Base-by-base conservation (phyloP, 1,140 invertebrate species). In the Drosophila lacertosa region DNA sequence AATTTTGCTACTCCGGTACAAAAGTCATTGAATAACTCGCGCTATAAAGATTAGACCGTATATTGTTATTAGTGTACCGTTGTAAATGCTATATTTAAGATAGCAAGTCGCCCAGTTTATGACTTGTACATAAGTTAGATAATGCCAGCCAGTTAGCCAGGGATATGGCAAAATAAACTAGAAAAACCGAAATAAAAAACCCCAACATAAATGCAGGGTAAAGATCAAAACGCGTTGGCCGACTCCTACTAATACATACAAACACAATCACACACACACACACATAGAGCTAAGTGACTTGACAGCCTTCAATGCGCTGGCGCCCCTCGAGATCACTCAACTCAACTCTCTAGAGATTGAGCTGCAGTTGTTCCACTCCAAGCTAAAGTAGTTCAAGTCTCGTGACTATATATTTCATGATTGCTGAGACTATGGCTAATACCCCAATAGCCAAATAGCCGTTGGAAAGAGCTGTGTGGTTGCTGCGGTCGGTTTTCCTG, bases 11-110 rank as follows among this genome's bases (percentile, higher is more conserved):
- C 16, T 40, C 22, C 29, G 78, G 80, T 86, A 65, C 80, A 83
- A 83, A 81, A 84, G 80, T 84, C 78, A 40, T 32, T 57, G 65
- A 50, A 66, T 51, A 42, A 45, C 55, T 55, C 22, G 35, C 51
- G 42, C 39, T 15, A 62, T 37, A 84, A 83, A 84, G 80, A 83
- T 83, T 84, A 75, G 62, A n/a, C 9, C 51, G 62, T 64, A 79
- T 83, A 79, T 75, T 79, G 79, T 71, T 69, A 64, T 73, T 84
- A 83, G 79, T n/a, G n/a, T 84, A 79, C 66, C 62, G 62, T 79
- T 79, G 75, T 83, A 83, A 83, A 83, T 53, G 75, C 54, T 74
- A 80, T 76, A 73, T 83, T 86, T 83, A 69, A 83, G 80, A 86
- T 83, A 83, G 79, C 80, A 50, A 73, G 65, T 59, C 24, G 65